Conservation (phyloP, 2,797 vertebrate genomes). For the Phrynocephalus forsythii region DNA sequence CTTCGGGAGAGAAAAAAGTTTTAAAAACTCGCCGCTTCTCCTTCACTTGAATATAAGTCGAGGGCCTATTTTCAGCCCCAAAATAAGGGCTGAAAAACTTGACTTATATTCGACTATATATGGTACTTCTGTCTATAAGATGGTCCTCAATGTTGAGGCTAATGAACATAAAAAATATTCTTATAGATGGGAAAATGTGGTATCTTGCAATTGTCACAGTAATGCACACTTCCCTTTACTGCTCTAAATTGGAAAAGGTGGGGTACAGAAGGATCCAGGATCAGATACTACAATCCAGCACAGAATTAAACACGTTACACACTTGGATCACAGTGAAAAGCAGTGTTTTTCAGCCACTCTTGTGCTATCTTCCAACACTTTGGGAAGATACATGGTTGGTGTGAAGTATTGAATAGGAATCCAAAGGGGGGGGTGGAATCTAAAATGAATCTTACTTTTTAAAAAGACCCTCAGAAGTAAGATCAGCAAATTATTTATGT, state of each 20-base stretch:
- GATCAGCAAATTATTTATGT: neutral
- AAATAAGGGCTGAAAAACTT: too few relatives aligned
- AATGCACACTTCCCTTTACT: slow-evolving; percentile 1
- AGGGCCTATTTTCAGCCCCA: too few relatives aligned
- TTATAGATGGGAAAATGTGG: too few relatives aligned
- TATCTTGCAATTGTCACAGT: slow-evolving; percentile 3
- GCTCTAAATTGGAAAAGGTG: neutral
- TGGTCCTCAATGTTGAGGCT: too few relatives aligned
- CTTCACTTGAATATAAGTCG: too few relatives aligned
- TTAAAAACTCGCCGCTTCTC: too few relatives aligned
- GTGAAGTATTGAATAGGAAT: neutral
- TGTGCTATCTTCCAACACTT: neutral
- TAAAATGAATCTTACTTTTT: neutral
- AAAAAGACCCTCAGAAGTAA: neutral
- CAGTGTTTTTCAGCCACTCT: neutral
- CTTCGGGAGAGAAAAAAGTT: too few relatives aligned
- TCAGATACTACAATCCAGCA: neutral
- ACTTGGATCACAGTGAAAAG: neutral
- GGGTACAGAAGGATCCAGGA: neutral
- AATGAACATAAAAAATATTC: too few relatives aligned
- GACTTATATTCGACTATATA: too few relatives aligned
- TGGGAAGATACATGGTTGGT: neutral
- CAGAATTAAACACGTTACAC: neutral
- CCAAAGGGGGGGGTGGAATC: too few relatives aligned
- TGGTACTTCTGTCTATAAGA: too few relatives aligned